Evolutionary conservation across 2,113 vertebrate species (phyloP).

Genomic region (Nothoprocta pentlandii): DNA sequence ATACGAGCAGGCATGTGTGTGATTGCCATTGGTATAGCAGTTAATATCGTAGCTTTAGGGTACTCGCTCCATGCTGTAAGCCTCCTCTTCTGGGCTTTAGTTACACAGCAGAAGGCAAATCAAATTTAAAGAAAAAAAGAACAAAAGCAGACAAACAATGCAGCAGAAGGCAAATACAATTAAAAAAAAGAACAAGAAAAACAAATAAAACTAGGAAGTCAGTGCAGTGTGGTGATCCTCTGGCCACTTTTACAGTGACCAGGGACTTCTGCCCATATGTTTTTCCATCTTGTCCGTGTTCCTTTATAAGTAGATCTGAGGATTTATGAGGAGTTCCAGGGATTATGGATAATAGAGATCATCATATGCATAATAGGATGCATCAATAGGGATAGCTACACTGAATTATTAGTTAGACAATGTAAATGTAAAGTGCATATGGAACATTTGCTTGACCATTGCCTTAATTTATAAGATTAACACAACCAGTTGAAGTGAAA

Average conservation of each 20-base stretch:
- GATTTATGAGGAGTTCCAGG: background rate
- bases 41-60: conserved; percentile 40
- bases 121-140: background rate
- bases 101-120: background rate
- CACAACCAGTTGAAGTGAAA: background rate
- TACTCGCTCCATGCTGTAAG: background rate
- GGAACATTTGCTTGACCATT: background rate
- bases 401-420: background rate
- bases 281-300: background rate
- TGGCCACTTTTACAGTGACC: background rate
- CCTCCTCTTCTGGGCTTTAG: background rate
- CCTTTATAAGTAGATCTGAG: background rate
- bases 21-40: conserved; percentile 46
- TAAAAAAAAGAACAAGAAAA: too few species aligned
- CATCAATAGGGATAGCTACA: background rate
- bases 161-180: background rate
- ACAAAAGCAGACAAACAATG: background rate
- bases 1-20: conserved; percentile 14
- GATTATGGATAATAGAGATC: background rate
- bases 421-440: background rate
- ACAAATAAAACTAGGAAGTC: background rate
- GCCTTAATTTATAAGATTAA: background rate
- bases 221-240: fast-evolving
- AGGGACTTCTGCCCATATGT: background rate
- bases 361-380: background rate